These are phyloP conservation scores for Drosophila lacicola DNA, from an alignment of 2,888 invertebrate genomes.

Conservation along the genomic window DNA sequence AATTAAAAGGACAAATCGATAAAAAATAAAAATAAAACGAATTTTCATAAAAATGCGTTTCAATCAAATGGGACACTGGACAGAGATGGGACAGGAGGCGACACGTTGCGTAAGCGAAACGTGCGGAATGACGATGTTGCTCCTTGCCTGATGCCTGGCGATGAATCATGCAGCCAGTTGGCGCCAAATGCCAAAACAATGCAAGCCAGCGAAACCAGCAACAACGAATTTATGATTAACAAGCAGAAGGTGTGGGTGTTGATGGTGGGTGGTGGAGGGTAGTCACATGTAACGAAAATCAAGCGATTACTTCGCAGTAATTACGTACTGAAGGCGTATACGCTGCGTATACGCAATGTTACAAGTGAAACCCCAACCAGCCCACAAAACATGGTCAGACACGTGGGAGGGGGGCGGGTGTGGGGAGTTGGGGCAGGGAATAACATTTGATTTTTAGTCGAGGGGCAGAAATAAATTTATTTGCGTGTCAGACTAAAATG, in stretches of 20 bases:
- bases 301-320: constrained; percentile 66
- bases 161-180: constrained; percentile 76
- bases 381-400: constrained; percentile 15
- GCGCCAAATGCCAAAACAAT: constrained; percentile 78
- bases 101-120: constrained; percentile 69
- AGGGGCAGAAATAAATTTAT: constrained; percentile 58
- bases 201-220: constrained; percentile 55
- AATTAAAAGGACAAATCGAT: constrained; percentile 74
- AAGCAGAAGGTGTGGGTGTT: neutral
- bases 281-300: constrained; percentile 46
- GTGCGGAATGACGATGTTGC: constrained; percentile 38
- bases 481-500: constrained; percentile 68
- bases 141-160: constrained; percentile 41
- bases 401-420: neutral
- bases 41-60: constrained; percentile 73
- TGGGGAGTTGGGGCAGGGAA: neutral
- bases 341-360: constrained; percentile 62
- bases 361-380: constrained; percentile 15
- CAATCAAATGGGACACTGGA: constrained; percentile 46
- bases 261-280: neutral
- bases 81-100: constrained; percentile 17
- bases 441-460: constrained; percentile 36
- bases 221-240: constrained; percentile 64
- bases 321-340: constrained; percentile 52
- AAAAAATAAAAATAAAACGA: constrained; percentile 49